These are phyloP conservation scores for Omphaloscelis lunosa DNA, from an alignment of 2,888 invertebrate species.

Conservation along the genomic window DNA sequence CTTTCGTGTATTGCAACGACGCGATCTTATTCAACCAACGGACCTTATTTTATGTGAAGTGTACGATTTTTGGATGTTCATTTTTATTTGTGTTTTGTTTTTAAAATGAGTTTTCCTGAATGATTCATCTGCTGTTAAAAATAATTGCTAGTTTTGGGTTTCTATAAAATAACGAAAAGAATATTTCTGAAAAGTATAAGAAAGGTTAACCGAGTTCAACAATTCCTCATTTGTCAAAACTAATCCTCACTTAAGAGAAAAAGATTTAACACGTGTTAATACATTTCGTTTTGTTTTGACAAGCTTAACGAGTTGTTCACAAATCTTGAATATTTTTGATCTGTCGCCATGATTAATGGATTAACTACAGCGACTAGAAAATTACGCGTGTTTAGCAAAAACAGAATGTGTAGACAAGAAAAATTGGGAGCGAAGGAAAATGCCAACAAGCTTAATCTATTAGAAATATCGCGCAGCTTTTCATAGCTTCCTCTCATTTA, in stretches of 20 bases:
- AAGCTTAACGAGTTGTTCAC: constrained; percentile 57
- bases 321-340: constrained; percentile 48
- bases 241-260: constrained; percentile 47
- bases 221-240: constrained; percentile 55
- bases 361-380: constrained; percentile 15
- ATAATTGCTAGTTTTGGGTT: not conserved
- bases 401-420: constrained; percentile 2
- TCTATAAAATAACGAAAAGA: not conserved
- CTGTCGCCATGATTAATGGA: constrained; percentile 47
- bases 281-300: constrained; percentile 66
- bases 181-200: not conserved
- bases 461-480: not conserved
- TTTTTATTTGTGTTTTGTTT: constrained; percentile 62
- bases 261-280: constrained; percentile 51
- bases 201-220: constrained; percentile 16
- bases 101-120: constrained; percentile 49
- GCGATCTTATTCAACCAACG: constrained; percentile 61
- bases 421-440: constrained; percentile 28
- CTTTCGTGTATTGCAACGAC: constrained; percentile 59
- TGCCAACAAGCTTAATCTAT: constrained; percentile 15
- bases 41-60: constrained; percentile 68
- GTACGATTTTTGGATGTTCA: constrained; percentile 59
- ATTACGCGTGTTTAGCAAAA: constrained; percentile 7
- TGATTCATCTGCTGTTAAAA: constrained; percentile 60
- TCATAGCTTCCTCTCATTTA: not conserved